Conservation (phyloP, 2,797 vertebrate species). For the Microcaecilia unicolor region DNA sequence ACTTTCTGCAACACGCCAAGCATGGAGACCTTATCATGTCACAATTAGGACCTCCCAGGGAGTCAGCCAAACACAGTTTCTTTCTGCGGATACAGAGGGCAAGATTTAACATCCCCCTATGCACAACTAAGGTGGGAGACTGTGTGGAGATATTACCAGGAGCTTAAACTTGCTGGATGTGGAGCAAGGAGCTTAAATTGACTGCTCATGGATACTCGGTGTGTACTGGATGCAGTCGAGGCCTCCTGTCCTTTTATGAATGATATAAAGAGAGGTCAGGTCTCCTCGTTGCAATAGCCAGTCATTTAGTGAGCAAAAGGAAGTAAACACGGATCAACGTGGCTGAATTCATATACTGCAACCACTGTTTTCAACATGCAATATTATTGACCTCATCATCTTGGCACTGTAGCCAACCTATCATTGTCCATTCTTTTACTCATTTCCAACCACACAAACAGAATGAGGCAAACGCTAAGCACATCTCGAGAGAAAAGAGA, state of each 20-base stretch:
- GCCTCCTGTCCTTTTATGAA: conserved; percentile 37
- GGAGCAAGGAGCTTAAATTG: conserved; percentile 31
- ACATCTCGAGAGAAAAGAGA: conserved; percentile 14
- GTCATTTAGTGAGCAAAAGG: conserved; percentile 26
- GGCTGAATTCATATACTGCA: conserved; percentile 37
- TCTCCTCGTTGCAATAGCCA: conserved; percentile 26
- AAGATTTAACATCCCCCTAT: no score
- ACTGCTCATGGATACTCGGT: no score
- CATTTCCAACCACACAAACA: conserved; percentile 36
- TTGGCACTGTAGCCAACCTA: conserved; percentile 36
- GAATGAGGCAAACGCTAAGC: conserved; percentile 29
- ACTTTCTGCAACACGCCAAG: background rate
- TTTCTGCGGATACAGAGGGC: no score
- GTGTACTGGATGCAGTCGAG: conserved; percentile 26
- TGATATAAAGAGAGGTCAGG: conserved; percentile 36
- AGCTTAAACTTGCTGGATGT: conserved; percentile 27
- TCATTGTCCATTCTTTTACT: conserved; percentile 45
- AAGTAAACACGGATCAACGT: conserved; percentile 37
- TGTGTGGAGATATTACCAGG: conserved; percentile 26
- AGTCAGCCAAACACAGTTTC: no score
- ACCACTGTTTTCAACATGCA: conserved; percentile 39
- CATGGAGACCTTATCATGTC: no score
- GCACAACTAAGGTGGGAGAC: no score
- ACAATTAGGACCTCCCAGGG: no score
- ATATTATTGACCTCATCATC: conserved; percentile 46